Conservation (phyloP, 2,797 vertebrate genomes). For the Enteromius radiatus region DNA sequence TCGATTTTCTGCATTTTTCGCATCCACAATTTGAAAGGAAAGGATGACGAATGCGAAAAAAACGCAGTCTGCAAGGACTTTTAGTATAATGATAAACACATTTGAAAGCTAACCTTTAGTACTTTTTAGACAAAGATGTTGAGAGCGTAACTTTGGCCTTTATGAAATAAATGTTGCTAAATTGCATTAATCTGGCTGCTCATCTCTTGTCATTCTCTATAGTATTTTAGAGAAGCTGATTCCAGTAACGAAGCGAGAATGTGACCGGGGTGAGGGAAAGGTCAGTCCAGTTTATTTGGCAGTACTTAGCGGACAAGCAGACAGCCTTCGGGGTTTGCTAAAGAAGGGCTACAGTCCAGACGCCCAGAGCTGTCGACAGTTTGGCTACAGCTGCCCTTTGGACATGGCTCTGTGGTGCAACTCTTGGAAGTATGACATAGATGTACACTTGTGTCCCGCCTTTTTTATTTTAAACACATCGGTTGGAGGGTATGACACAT, state of each 20-base stretch:
- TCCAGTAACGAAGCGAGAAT: slow-evolving; percentile 79
- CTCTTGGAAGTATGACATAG: slow-evolving; percentile 48
- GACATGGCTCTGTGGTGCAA: slow-evolving; percentile 59
- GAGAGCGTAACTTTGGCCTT: background rate
- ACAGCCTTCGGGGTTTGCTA: slow-evolving; percentile 80
- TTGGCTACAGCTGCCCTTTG: slow-evolving; percentile 79
- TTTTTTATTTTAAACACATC: slow-evolving; percentile 3
- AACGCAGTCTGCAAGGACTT: no score
- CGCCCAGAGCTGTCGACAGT: slow-evolving; percentile 82
- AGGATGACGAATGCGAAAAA: no score
- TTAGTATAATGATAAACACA: background rate
- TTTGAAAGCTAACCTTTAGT: slow-evolving; percentile 12
- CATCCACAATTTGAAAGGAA: no score
- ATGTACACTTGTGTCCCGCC: background rate
- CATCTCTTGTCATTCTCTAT: slow-evolving; percentile 31
- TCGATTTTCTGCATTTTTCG: no score
- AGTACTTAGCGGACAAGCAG: slow-evolving; percentile 72
- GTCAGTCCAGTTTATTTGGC: slow-evolving; percentile 92
- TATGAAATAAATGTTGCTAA: background rate
- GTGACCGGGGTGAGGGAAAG: slow-evolving; percentile 77
- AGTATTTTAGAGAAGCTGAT: slow-evolving; percentile 86
- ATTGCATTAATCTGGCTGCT: background rate
- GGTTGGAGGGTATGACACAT: background rate
- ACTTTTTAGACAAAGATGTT: background rate
- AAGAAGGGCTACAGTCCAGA: slow-evolving; percentile 85